Percentiles rank a stretch among this genome's conserved stretches.
Evolutionary conservation across 2,888 invertebrate species (phyloP).

Genomic region (Oscheius onirici): DNA sequence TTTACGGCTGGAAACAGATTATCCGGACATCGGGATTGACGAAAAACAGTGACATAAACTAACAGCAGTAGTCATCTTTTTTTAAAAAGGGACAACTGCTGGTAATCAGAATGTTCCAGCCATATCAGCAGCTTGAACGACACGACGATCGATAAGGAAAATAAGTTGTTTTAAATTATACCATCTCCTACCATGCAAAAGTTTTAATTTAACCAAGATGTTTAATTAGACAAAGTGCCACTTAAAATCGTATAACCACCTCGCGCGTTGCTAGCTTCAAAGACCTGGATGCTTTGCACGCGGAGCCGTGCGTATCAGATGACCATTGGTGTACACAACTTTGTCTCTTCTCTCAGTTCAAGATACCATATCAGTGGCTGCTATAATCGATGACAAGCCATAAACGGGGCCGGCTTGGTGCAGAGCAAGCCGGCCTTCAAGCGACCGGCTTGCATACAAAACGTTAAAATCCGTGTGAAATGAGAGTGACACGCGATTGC

Average conservation of each 20-base stretch:
- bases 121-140: no score
- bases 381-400: conserved; percentile 33
- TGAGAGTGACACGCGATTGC: conserved; percentile 8
- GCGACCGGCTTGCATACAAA: conserved; percentile 27
- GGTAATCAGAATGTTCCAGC: no score
- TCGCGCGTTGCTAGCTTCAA: conserved; percentile 8
- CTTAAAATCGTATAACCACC: background rate
- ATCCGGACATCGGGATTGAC: no score
- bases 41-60: no score
- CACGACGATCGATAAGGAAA: no score
- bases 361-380: conserved; percentile 33
- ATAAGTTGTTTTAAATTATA: no score
- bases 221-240: conserved; percentile 12
- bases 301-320: conserved; percentile 31
- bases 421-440: conserved; percentile 27
- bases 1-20: background rate
- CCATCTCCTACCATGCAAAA: background rate
- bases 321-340: conserved; percentile 30
- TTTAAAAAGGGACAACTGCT: no score
- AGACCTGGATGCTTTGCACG: conserved; percentile 27
- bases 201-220: background rate
- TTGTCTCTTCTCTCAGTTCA: background rate
- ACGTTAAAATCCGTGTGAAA: background rate
- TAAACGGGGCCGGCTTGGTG: conserved; percentile 22
- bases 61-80: no score